Evolutionary conservation across 1,140 invertebrate genomes (phyloP), one percentile per base, ranked within the genome.

Genomic region (Tribolium castaneum): DNA sequence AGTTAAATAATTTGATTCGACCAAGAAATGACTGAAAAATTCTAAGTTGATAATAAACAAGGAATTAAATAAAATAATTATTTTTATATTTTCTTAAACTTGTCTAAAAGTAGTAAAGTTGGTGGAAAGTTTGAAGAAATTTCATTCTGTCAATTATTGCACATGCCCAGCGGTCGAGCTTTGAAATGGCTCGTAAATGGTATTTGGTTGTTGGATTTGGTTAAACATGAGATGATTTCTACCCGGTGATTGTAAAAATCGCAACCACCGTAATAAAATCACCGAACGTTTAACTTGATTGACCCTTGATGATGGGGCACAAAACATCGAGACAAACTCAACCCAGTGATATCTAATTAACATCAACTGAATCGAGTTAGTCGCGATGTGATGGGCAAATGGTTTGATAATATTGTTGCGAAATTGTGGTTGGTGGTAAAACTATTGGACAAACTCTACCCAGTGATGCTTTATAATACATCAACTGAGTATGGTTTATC

Each of bases 191-290:
- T 25, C 1, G 5, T 25, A 25, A 25, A 25, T 25, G 22, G 5
- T 25, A 5, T 25, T 25, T 25, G 25, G 3, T 6, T 30, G 35
- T 5, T 75, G n/a, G 39, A 39, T 52, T 39, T 35, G 9, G 34
- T 30, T 14, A 12, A 66, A 71, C 75, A 70, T 25, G 50, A 70
- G 80, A 81, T 80, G 79, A 83, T 76, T 82, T 71, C 56, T 50
- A 80, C 82, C 83, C 83, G 79, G 83, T 84, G 83, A 84, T 81
- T 78, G 30, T 25, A 45, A 56, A 76, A 70, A 71, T 50, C 25
- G 49, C 75, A 79, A 39, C 77, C 35, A 79, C 76, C 56, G 25
- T 54, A 73, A 45, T 12, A 72, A 59, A 79, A 82, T 70, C 81
- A 81, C 49, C 78, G 13, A 16, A 80, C 35, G 49, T 77, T 78